Conservation (phyloP, 2,797 vertebrate genomes). For the Hemitrygon akajei region DNA sequence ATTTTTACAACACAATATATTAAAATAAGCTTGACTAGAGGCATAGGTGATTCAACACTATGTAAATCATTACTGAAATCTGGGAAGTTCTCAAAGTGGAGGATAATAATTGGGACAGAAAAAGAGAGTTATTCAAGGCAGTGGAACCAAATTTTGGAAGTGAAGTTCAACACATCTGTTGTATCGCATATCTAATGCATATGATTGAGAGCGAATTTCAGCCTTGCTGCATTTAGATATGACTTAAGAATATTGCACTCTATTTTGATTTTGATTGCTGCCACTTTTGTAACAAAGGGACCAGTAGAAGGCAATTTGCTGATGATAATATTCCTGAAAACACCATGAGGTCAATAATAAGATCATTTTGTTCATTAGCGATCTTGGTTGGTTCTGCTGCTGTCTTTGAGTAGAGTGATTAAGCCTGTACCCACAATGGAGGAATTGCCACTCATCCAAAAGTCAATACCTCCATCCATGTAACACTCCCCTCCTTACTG, state of each 20-base stretch:
- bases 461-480: no score
- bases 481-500: no score
- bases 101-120: neutral
- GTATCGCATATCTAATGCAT: no score
- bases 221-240: no score
- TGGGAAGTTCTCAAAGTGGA: neutral
- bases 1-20: neutral
- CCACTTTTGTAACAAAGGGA: no score
- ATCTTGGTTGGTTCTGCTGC: neutral
- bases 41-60: neutral
- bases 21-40: neutral
- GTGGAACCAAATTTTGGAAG: no score
- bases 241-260: no score
- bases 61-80: no score
- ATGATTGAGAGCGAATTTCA: no score
- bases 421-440: neutral
- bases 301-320: no score
- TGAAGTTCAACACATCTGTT: no score
- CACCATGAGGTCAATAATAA: neutral
- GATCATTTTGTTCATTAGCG: neutral
- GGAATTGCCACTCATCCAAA: neutral
- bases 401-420: neutral
- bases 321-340: neutral
- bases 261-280: no score
- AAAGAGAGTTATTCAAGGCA: neutral